phyloP scores from a whole-genome alignment of 92 coral and sea anemone genomes.

The Porites divaricata region DNA sequence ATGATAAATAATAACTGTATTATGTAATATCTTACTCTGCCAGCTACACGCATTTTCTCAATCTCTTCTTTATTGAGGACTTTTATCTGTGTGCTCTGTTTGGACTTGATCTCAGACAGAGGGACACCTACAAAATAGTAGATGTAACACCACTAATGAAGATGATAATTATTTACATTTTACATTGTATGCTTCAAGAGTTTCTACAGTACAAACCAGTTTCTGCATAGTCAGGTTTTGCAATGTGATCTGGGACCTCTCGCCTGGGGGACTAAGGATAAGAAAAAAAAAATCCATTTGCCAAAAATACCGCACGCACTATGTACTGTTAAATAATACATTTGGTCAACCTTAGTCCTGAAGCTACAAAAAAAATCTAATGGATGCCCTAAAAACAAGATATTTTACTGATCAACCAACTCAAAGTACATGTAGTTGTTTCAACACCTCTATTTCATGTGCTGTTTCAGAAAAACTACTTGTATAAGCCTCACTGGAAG shows the following conservation, averaged over 20 bases:
- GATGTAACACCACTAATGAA: background rate
- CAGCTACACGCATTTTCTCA: slow-evolving; percentile 85
- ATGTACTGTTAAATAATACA: background rate
- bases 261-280: slow-evolving; percentile 68
- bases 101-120: slow-evolving; percentile 83
- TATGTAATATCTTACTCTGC: slow-evolving; percentile 66
- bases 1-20: no score
- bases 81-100: slow-evolving; percentile 90
- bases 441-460: no score
- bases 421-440: no score
- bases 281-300: slow-evolving; percentile 8
- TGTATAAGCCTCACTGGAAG: no score
- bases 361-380: no score
- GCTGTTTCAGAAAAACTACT: no score
- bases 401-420: no score
- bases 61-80: slow-evolving; percentile 82
- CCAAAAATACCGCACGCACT: background rate
- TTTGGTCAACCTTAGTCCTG: no score
- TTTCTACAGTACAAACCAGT: slow-evolving; percentile 61
- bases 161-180: background rate
- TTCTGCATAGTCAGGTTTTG: slow-evolving; percentile 94
- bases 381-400: no score
- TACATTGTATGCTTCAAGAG: background rate
- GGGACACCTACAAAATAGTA: slow-evolving; percentile 72
- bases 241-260: slow-evolving; percentile 82